phyloP scores from a whole-genome alignment of 1,140 invertebrate genomes.

The Tetragnatha versicolor region DNA sequence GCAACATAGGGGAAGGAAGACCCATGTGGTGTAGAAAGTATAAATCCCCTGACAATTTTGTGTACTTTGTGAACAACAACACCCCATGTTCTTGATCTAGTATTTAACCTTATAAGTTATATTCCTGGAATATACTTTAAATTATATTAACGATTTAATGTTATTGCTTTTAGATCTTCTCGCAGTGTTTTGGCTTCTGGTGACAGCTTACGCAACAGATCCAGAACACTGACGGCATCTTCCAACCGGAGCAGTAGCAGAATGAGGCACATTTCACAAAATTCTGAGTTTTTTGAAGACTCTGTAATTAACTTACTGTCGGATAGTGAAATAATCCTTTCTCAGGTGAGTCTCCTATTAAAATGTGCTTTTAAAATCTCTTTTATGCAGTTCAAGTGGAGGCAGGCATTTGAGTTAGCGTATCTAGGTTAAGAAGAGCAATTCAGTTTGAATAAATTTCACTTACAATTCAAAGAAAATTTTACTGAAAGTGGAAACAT shows the following conservation, averaged over 20 bases:
- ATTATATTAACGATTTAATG: not conserved
- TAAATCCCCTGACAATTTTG: no score
- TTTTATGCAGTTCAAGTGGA: no score
- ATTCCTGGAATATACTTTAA: not conserved
- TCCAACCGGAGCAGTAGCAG: not conserved
- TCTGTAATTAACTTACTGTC: conserved; percentile 15
- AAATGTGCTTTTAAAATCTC: no score
- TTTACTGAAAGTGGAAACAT: no score
- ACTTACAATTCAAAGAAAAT: no score
- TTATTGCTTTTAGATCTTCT: conserved; percentile 4
- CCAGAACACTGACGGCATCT: conserved; percentile 5
- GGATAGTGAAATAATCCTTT: not conserved
- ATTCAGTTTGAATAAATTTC: no score
- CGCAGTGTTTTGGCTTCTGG: conserved; percentile 4
- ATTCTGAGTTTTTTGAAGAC: conserved; percentile 15
- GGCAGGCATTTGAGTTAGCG: no score
- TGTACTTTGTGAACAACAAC: no score
- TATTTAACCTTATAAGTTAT: not conserved
- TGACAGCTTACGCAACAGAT: conserved; percentile 5
- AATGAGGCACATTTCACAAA: conserved; percentile 24
- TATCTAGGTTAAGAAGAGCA: not conserved
- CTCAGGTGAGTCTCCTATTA: not conserved
- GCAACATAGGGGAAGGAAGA: no score
- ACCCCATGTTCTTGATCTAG: no score
- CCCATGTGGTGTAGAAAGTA: no score